A percentile compares a stretch with the other conserved stretches of the same genome.
Evolutionary conservation across 2,113 vertebrate genomes (phyloP).

Genomic region (Dissostichus mawsoni): DNA sequence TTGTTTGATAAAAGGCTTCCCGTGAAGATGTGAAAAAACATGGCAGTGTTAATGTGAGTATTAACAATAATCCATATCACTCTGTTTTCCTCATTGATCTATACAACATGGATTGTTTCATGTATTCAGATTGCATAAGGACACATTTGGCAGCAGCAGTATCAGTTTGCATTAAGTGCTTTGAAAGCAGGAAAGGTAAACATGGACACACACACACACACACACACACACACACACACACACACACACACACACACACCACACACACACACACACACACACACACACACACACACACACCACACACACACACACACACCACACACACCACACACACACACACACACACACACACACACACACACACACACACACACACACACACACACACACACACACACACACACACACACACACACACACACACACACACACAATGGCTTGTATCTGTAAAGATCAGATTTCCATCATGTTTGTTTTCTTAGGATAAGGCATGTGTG

Average conservation of each 20-base stretch:
- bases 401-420: no score
- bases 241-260: constrained; percentile 33
- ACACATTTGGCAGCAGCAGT: constrained; percentile 29
- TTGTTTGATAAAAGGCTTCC: neutral
- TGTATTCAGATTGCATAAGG: constrained; percentile 34
- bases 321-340: no score
- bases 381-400: no score
- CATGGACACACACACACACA: constrained; percentile 40
- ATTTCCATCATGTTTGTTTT: constrained; percentile 86
- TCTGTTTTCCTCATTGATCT: neutral
- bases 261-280: constrained; percentile 48
- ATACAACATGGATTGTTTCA: neutral
- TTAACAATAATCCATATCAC: neutral
- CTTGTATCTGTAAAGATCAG: constrained; percentile 81
- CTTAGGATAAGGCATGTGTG: constrained; percentile 81
- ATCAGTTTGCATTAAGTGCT: constrained; percentile 60
- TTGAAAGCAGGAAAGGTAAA: constrained; percentile 64
- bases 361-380: no score
- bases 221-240: constrained; percentile 29
- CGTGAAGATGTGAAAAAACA: no score
- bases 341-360: no score
- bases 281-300: constrained; percentile 44
- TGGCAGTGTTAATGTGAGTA: neutral
- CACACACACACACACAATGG: constrained; percentile 56
- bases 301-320: no score